Base-by-base conservation (phyloP, 2,797 vertebrate genomes). In the Mycteria americana region DNA sequence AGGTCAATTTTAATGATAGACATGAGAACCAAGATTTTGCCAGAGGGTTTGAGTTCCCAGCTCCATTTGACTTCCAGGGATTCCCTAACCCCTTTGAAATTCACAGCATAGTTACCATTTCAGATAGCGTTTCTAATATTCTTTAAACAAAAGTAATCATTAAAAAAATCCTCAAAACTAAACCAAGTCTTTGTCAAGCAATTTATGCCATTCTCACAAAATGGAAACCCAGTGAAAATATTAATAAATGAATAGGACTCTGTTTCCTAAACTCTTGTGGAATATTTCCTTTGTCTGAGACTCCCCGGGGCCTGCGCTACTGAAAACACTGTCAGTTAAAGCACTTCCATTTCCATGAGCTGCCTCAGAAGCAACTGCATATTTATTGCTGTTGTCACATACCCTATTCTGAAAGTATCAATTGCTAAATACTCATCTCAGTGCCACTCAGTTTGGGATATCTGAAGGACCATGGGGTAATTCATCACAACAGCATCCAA, bases 241-340 rank as follows among this genome's bases (percentile, higher is more conserved):
- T 87, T 93, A 96, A 96, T 97, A 97, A 97, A 93, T 95, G 81
- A 97, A 62, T 27, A 77, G 80, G 59, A 82, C 50, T 82, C 76
- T 89, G 50, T 94, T 96, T 97, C 74, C 72, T 91, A 41, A 57
- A 94, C n/a, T 92, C 91, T 88, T 69, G 6, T 60, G 93, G 85
- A 95, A 56, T 87, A 87, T 87, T 95, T 94, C 91, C 88, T 89
- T 94, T 97, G 92, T 88, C 73, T 94, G 77, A 63, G 28, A 5
- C 78, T 96, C 97, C 96, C 95, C 22, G 3, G 88, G 82, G 97
- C 67, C 79, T 22, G 18, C 82, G 93, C 67, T 84, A 60, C 92
- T 60, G 96, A 85, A 97, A 96, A 89, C 84, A 75, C 59, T 97
- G 96, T 95, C 96, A 97, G 93, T 89, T 86, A 95, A 88, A 92